Conservation (phyloP, 1,140 invertebrate genomes). For the Anthonomus grandis region DNA sequence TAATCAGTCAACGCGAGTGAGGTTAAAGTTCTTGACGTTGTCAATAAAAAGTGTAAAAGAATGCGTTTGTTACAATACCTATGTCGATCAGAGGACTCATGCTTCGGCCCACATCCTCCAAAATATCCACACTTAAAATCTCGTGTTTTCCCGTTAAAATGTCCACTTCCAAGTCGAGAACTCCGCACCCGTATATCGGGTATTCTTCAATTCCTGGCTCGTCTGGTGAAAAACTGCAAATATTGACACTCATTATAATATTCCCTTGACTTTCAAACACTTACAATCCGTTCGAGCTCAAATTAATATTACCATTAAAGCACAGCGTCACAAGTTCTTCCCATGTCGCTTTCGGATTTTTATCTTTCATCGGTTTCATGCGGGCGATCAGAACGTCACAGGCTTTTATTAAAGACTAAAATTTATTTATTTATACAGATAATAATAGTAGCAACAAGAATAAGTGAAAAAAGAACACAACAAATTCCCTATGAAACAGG, state of each 20-base stretch:
- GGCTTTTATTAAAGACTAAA: conserved; percentile 62
- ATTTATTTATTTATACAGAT: too few relatives aligned
- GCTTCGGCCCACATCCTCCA: conserved; percentile 74
- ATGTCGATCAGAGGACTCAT: conserved; percentile 76
- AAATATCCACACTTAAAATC: conserved; percentile 65
- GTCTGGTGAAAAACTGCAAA: neutral
- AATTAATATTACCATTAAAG: conserved; percentile 56
- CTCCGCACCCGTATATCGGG: conserved; percentile 32
- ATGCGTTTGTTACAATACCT: conserved; percentile 81
- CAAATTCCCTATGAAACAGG: too few relatives aligned
- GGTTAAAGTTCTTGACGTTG: too few relatives aligned
- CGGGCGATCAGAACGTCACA: conserved; percentile 64
- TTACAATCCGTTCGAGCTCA: conserved; percentile 35
- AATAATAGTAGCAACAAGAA: too few relatives aligned
- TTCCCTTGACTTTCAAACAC: too few relatives aligned
- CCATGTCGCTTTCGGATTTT: conserved; percentile 64
- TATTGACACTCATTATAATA: too few relatives aligned
- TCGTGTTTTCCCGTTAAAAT: conserved; percentile 70
- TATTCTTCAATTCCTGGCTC: conserved; percentile 2
- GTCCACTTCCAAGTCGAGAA: conserved; percentile 58
- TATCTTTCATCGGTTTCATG: conserved; percentile 60
- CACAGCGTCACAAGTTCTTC: conserved; percentile 59
- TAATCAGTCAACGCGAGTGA: too few relatives aligned
- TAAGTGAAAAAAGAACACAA: too few relatives aligned
- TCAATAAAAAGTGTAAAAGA: too few relatives aligned